Evolutionary conservation across 2,888 invertebrate species (phyloP), one percentile per base, ranked within the genome.

Genomic region (Stramonita haemastoma): DNA sequence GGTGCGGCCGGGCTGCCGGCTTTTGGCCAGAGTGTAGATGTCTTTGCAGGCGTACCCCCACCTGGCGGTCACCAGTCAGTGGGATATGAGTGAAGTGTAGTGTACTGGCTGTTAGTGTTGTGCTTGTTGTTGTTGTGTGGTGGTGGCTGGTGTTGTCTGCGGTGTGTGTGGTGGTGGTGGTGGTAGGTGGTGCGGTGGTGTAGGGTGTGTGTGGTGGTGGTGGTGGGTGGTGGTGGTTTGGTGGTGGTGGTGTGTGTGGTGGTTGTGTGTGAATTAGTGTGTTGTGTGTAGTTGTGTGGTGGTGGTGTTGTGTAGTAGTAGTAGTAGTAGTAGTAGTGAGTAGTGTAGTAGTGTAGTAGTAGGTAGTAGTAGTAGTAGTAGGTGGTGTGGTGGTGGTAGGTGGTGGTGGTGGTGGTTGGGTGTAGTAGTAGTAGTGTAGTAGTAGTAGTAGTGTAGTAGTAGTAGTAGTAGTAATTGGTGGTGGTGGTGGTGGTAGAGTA

Each of bases 311-410:
- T n/a, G 46, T 46, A 66, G 66, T 22, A 66, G 19, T 22, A 66
- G 66, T 22, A 66, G 19, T 22, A 66, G 66, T 22, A 66, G 1
- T 22, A 13, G 66, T 22, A 66, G 66, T 22, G 66, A 66, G 66
- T 66, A 66, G 66, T 66, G 26, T 66, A 13, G 66, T 66, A 66
- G 66, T 66, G 66, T 66, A 66, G 66, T 66, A 66, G 66, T 66
- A 66, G 66, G 66, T 66, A 66, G 66, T 66, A 66, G 66, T 66
- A 66, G 66, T 66, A 66, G 66, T 66, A 66, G 66, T 66, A 66
- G n/a, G n/a, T n/a, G n/a, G n/a, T n/a, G n/a, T n/a, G 13, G 66
- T 66, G 13, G 66, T 66, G 13, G 66, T 66, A 66, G 17, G 60
- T 66, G 13, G 66, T 66, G 13, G 66, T 66, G 13, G 66, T 66